A percentile compares a stretch with the other conserved stretches of the same genome.
phyloP scores from a whole-genome alignment of 2,888 invertebrate species.

The Phorcus lineatus region DNA sequence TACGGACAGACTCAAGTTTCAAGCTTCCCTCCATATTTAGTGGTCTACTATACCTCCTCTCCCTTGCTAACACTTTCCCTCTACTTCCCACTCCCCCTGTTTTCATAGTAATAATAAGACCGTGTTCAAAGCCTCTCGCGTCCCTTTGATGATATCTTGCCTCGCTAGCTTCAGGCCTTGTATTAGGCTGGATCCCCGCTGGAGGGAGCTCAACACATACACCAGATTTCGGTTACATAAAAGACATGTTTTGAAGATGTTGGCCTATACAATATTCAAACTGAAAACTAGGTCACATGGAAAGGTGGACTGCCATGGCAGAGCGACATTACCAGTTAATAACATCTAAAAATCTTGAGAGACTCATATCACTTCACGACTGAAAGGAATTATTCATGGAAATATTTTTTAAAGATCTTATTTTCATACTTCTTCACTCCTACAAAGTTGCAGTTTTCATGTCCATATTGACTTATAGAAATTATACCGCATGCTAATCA shows the following conservation, averaged over 20 bases:
- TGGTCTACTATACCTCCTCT: background rate
- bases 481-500: too few relatives aligned
- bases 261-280: background rate
- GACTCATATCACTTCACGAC: too few relatives aligned
- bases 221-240: background rate
- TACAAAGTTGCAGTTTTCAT: too few relatives aligned
- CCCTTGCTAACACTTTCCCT: background rate
- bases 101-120: background rate
- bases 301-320: background rate
- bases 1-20: background rate
- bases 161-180: too few relatives aligned
- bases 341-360: too few relatives aligned
- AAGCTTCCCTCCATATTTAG: constrained; percentile 5
- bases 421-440: too few relatives aligned
- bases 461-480: too few relatives aligned
- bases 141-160: background rate
- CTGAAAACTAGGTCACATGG: background rate
- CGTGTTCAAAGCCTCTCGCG: background rate
- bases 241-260: background rate
- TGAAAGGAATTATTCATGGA: too few relatives aligned
- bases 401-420: too few relatives aligned
- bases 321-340: too few relatives aligned
- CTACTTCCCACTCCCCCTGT: background rate
- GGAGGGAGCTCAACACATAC: background rate
- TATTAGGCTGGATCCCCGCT: too few relatives aligned